phyloP scores from a whole-genome alignment of 2,888 invertebrate genomes.

The Halictus ligatus region DNA sequence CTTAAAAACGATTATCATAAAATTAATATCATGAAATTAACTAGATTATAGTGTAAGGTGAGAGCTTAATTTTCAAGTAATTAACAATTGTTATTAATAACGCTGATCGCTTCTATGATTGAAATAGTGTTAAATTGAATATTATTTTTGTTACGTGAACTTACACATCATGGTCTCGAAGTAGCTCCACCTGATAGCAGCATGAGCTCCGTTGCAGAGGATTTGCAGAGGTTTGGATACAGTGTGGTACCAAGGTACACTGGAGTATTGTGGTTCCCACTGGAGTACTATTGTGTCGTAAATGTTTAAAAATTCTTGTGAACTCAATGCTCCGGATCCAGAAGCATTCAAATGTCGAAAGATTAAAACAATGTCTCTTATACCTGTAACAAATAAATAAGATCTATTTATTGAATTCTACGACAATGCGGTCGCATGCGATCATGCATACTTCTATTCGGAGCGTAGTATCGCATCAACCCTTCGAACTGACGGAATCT shows the following conservation, averaged over 20 bases:
- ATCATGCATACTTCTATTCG: conserved; percentile 87
- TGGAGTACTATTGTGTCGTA: conserved; percentile 90
- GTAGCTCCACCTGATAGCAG: conserved; percentile 89
- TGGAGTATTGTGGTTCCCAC: conserved; percentile 90
- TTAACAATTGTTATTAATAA: too few relatives aligned
- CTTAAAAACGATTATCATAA: too few relatives aligned
- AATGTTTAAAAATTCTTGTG: conserved; percentile 90
- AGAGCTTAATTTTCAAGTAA: too few relatives aligned
- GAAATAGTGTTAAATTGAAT: neutral
- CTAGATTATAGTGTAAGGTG: too few relatives aligned
- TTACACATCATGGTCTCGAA: conserved; percentile 91
- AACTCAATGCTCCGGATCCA: conserved; percentile 88
- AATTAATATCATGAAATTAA: too few relatives aligned
- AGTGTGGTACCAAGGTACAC: conserved; percentile 91
- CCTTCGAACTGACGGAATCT: conserved; percentile 92
- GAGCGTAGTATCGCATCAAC: conserved; percentile 91
- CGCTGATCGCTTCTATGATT: too few relatives aligned
- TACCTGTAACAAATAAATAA: conserved; percentile 84
- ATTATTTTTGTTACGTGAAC: conserved; percentile 71
- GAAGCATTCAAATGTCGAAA: conserved; percentile 92
- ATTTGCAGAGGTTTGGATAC: conserved; percentile 87
- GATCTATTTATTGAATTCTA: neutral
- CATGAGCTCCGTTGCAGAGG: conserved; percentile 87
- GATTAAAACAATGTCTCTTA: conserved; percentile 91
- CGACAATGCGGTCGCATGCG: neutral